A percentile compares a stretch with the other conserved stretches of the same genome.
Evolutionary conservation across 2,888 invertebrate species (phyloP).

Genomic region (Trachelus iudaicus): DNA sequence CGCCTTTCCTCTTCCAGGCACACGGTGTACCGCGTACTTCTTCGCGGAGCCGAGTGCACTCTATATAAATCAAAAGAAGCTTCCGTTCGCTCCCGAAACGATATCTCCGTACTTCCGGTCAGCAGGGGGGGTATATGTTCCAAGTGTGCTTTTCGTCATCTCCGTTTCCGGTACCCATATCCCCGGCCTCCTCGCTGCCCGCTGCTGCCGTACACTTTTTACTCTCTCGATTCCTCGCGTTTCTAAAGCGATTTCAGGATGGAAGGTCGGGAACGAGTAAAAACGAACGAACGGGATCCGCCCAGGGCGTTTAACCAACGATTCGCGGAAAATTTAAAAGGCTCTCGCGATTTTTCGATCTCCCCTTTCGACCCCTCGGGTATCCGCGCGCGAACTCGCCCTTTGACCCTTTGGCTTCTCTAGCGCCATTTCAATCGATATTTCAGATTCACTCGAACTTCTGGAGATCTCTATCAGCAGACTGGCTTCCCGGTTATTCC

Average conservation of each 20-base stretch:
- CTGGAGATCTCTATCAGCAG: neutral
- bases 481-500: neutral
- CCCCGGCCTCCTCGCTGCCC: neutral
- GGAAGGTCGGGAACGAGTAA: neutral
- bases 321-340: constrained; percentile 17
- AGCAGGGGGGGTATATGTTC: constrained; percentile 25
- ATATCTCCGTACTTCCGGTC: constrained; percentile 46
- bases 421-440: neutral
- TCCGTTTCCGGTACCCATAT: constrained; percentile 33
- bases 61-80: constrained; percentile 43
- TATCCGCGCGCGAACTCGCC: neutral
- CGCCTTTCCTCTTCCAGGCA: neutral
- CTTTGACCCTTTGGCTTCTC: neutral
- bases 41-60: constrained; percentile 25
- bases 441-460: neutral
- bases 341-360: constrained; percentile 5
- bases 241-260: neutral
- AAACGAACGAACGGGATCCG: constrained; percentile 13
- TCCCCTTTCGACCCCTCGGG: neutral
- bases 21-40: neutral
- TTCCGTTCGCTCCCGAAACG: constrained; percentile 37
- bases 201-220: neutral
- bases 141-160: constrained; percentile 38
- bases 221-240: neutral
- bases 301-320: constrained; percentile 18